Conservation (phyloP, 1,140 invertebrate genomes). For the Palaemon carinicauda region DNA sequence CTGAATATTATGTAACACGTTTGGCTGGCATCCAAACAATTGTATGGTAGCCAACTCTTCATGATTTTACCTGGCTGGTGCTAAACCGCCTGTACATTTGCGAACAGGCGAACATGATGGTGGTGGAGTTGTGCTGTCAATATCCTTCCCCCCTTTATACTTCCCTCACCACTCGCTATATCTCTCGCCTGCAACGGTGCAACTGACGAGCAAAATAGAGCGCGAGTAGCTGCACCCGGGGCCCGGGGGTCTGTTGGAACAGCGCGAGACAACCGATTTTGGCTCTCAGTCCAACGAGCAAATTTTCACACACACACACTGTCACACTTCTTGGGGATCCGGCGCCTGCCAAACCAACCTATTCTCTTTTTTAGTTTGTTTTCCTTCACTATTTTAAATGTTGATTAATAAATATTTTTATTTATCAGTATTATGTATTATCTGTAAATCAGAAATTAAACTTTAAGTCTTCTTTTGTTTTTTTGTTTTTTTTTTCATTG, state of each 20-base stretch:
- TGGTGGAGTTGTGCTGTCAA: background rate
- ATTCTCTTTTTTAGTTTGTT: background rate
- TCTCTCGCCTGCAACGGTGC: background rate
- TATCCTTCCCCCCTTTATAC: background rate
- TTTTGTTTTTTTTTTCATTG: no score
- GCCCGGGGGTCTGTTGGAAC: no score
- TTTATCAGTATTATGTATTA: no score
- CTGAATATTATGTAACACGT: no score
- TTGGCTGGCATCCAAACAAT: no score
- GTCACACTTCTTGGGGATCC: background rate
- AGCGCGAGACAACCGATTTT: background rate
- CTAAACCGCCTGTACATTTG: conserved; percentile 45
- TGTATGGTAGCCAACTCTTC: no score
- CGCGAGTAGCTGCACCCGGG: no score
- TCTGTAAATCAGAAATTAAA: no score
- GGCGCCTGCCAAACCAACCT: background rate
- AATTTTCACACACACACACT: background rate
- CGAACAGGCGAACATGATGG: conserved; percentile 28
- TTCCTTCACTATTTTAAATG: no score
- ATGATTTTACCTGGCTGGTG: conserved; percentile 28
- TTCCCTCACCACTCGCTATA: background rate
- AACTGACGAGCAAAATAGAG: no score
- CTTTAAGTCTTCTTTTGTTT: no score
- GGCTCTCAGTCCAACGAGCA: background rate
- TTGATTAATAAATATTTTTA: no score